Evolutionary conservation across 2,797 vertebrate genomes (phyloP), one percentile per base, ranked within the genome.

Genomic region (Meda fulgida): DNA sequence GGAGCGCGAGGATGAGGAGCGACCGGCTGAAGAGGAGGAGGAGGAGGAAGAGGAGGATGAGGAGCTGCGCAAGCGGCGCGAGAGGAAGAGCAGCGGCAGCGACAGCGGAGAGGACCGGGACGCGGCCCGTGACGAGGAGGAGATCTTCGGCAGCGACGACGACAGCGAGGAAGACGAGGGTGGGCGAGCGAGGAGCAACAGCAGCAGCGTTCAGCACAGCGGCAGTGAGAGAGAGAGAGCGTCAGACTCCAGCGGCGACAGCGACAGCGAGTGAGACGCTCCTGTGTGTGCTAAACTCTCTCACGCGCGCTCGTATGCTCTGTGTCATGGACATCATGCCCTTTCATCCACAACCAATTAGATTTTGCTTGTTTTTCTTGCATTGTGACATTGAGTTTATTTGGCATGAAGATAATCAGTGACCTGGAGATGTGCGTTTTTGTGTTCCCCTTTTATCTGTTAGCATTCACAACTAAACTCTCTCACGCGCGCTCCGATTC

Each of bases 61-160:
- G 0, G 90, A 92, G 0, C 92, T 90, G 2, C 40, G 19, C 0
- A 65, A 87, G 72, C 75, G 26, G 76, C 0, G 85, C 29, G 60
- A 94, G 92, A 34, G 93, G 79, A 85, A 89, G 86, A 55, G 77
- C 66, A 92, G 95, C 9, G 94, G 93, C 1, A 96, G 95, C 0
- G 96, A 96, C 85, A 96, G 96, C 2, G 95, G 95, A 0, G 95
- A 95, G 67, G 96, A 96, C 14, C 91, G 94, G 14, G 95, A 63
- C 34, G 40, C 95, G 29, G 94, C 95, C 84, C 96, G 97, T 0
- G 97, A 97, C 19, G 96, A 98, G 89, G 97, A 97, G n/a, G 97
- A 98, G 90, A 98, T 98, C 92, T 97, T 97, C 18, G 93, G 97
- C 78, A 93, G 97, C 2, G 96, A 96, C 14, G 95, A 97, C 0